Percentiles rank a stretch among this genome's conserved stretches.
Evolutionary conservation across 2,797 vertebrate genomes (phyloP).

Genomic region (Hapalemur alaotrensis): DNA sequence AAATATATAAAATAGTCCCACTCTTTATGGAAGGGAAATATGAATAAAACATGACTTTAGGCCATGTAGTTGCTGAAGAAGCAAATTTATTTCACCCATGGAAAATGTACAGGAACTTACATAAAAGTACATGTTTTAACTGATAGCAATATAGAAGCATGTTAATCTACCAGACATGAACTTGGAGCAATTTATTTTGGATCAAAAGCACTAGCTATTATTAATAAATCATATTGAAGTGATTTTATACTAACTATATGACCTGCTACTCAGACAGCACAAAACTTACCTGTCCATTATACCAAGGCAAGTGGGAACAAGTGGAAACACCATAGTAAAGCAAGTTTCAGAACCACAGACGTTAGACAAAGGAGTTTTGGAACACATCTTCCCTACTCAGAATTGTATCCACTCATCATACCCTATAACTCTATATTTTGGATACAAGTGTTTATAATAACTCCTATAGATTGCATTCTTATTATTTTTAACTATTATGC

Average conservation of each 20-base stretch:
- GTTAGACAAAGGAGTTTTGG: conserved; percentile 74
- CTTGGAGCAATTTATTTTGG: not conserved
- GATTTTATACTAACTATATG: not conserved
- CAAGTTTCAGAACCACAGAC: conserved; percentile 58
- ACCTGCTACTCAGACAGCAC: not conserved
- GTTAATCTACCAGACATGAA: not conserved
- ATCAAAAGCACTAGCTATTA: not conserved
- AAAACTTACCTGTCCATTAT: not conserved
- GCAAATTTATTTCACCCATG: not conserved
- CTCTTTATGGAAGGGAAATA: not conserved
- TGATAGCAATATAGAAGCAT: not conserved
- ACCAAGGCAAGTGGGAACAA: conserved; percentile 62
- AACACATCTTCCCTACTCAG: conserved; percentile 75
- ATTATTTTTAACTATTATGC: conserved; percentile 71
- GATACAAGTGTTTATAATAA: conserved; percentile 70
- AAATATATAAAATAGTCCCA: not conserved
- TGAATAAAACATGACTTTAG: not conserved
- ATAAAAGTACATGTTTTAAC: not conserved
- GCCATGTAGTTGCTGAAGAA: not conserved
- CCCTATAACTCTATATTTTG: conserved; percentile 65
- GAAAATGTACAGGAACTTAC: not conserved
- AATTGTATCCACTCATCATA: conserved; percentile 65
- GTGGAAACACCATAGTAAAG: conserved; percentile 32
- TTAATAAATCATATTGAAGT: not conserved
- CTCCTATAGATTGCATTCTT: conserved; percentile 44